A percentile compares a stretch with the other conserved stretches of the same genome.
Evolutionary conservation across 2,797 vertebrate species (phyloP).

Genomic region (Lepus townsendii): DNA sequence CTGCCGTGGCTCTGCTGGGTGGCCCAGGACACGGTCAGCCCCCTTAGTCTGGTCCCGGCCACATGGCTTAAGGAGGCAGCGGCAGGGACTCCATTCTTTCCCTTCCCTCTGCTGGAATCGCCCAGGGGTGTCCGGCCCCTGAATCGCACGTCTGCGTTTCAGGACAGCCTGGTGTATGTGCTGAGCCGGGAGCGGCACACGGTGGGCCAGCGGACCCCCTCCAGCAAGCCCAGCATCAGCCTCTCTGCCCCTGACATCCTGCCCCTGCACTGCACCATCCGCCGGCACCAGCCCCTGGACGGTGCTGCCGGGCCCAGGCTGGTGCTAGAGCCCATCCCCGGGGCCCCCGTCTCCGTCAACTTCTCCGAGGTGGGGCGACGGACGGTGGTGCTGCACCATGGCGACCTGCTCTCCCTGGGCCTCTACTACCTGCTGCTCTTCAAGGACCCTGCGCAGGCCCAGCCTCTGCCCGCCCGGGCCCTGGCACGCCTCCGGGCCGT

Average conservation of each 20-base stretch:
- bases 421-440: constrained; percentile 97
- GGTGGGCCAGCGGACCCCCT: constrained; percentile 95
- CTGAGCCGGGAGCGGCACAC: constrained; percentile 96
- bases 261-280: constrained; percentile 95
- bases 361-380: constrained; percentile 92
- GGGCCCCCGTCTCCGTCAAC: constrained; percentile 93
- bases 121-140: background rate
- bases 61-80: fast-evolving
- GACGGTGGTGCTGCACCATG: constrained; percentile 92
- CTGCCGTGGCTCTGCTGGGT: background rate
- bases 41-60: background rate
- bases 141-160: constrained; percentile 31
- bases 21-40: background rate
- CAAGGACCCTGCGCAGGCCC: constrained; percentile 94
- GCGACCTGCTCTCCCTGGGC: constrained; percentile 96
- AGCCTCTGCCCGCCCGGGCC: constrained; percentile 93
- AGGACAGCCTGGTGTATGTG: constrained; percentile 98
- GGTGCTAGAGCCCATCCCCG: constrained; percentile 93
- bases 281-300: constrained; percentile 73
- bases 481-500: constrained; percentile 91
- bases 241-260: constrained; percentile 96
- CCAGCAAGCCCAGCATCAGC: constrained; percentile 96
- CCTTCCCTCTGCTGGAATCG: background rate
- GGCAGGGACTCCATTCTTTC: background rate
- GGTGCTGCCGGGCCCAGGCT: constrained; percentile 86